Percentiles rank a stretch among this genome's conserved stretches.
These are phyloP conservation scores for Drosophila differens DNA, from an alignment of 2,888 invertebrate species.

Conservation along the genomic window DNA sequence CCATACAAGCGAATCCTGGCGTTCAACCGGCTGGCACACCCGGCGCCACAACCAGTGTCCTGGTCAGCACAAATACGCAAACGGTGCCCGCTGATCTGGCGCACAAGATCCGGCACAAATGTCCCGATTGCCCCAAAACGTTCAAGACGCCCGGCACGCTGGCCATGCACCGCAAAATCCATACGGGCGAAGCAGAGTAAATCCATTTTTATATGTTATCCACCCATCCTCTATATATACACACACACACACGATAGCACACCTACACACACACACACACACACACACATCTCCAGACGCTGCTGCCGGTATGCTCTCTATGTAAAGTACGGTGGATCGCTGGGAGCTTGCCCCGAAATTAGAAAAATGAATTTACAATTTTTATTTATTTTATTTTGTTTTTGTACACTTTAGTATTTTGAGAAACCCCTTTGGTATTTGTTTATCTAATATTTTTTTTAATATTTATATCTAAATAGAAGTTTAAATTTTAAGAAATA, in stretches of 20 bases:
- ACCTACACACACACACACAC: background rate
- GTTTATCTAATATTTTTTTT: background rate
- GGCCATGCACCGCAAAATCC: constrained; percentile 84
- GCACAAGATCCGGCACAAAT: constrained; percentile 83
- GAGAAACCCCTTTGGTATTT: background rate
- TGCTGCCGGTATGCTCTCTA: background rate
- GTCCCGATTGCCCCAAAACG: constrained; percentile 84
- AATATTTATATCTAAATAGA: background rate
- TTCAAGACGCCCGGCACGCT: constrained; percentile 84
- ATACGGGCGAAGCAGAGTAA: constrained; percentile 85
- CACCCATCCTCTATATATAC: constrained; percentile 1
- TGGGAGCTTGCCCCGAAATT: background rate
- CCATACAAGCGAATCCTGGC: constrained; percentile 79
- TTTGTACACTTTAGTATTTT: background rate
- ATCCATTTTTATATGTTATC: constrained; percentile 65
- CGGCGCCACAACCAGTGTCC: constrained; percentile 58
- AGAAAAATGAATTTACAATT: background rate
- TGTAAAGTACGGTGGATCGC: background rate
- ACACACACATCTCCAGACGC: constrained; percentile 14
- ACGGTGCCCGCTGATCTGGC: constrained; percentile 70
- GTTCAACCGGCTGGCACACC: constrained; percentile 57
- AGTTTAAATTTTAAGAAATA: background rate
- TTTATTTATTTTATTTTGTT: background rate
- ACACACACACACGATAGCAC: constrained; percentile 8
- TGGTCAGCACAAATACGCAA: constrained; percentile 67